Evolutionary conservation across 2,113 vertebrate genomes (phyloP), one percentile per base, ranked within the genome.

Genomic region (Myxocyprinus asiaticus): DNA sequence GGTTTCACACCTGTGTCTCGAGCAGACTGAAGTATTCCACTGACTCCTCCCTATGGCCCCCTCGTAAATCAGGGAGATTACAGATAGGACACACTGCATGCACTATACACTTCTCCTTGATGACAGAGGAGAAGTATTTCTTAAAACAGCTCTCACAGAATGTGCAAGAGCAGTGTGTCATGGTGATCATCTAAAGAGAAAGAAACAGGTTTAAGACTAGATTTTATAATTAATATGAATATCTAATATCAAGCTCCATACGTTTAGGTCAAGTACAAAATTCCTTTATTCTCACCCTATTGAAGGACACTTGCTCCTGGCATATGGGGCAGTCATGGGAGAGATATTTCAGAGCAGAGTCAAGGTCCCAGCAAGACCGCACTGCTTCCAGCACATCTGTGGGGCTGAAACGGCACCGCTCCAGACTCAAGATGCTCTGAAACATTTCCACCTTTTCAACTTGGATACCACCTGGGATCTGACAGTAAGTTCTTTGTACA

Each of bases 1-100:
- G 10, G 48, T 56, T 53, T 69, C 14, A 81, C 55, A 93, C 93
- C 91, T 94, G 92, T 11, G 91, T 93, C 82, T 94, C 93, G 70
- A 94, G 83, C 50, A 94, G 89, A 79, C 84, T 94, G 78, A 94
- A 94, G 81, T 91, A 94, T 9, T 94, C 93, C 89, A 91, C 89
- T 64, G 78, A 76, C 42, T 89, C 90, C 76, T 91, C 92, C 68
- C 88, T 77, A 62, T 66, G 73, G 0, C 84, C 81, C 3, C 82
- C 84, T 33, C 70, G 85, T 58, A 94, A 63, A 72, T 93, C 90
- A 0, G 93, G 93, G 15, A 64, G 68, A 12, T 88, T 87, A 82
- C 93, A 94, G 64, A 93, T 86, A 7, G 93, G 93, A 81, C 93
- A 94, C 7, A 91, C 89, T 22, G 91, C 87, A 65, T 89, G 85